Percentiles rank a stretch among this genome's conserved stretches.
phyloP scores from a whole-genome alignment of 2,797 vertebrate genomes.

The Halcyon chelicuti region DNA sequence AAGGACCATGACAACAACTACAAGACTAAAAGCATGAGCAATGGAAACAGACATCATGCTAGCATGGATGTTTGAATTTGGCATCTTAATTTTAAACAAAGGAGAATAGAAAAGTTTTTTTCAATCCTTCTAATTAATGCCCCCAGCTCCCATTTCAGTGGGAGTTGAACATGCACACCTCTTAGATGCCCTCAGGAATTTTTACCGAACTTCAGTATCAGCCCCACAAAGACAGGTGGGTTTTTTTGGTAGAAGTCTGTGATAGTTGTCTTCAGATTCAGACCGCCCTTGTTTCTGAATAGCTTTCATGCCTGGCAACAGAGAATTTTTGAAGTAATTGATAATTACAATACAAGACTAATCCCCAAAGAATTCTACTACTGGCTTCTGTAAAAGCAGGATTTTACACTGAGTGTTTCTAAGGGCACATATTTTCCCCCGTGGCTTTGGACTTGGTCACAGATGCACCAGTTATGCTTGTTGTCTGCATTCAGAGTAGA shows the following conservation, averaged over 20 bases:
- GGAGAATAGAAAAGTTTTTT: neutral
- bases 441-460: neutral
- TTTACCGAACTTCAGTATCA: neutral
- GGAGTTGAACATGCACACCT: neutral
- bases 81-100: constrained; percentile 48
- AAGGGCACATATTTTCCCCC: neutral
- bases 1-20: constrained; percentile 35
- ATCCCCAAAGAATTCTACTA: neutral
- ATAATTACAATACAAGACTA: neutral
- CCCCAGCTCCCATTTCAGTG: neutral
- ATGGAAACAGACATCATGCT: constrained; percentile 9
- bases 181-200: neutral
- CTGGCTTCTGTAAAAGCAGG: neutral
- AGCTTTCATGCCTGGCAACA: neutral
- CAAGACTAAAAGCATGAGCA: constrained; percentile 34
- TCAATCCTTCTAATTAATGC: neutral
- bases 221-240: neutral
- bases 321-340: neutral
- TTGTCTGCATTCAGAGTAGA: neutral
- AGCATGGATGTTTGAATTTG: neutral
- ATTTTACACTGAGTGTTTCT: neutral
- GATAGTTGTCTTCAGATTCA: neutral
- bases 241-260: neutral
- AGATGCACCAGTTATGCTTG: neutral
- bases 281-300: neutral